These are phyloP conservation scores for Oreotragus oreotragus DNA, from an alignment of 2,113 vertebrate species.

Conservation along the genomic window DNA sequence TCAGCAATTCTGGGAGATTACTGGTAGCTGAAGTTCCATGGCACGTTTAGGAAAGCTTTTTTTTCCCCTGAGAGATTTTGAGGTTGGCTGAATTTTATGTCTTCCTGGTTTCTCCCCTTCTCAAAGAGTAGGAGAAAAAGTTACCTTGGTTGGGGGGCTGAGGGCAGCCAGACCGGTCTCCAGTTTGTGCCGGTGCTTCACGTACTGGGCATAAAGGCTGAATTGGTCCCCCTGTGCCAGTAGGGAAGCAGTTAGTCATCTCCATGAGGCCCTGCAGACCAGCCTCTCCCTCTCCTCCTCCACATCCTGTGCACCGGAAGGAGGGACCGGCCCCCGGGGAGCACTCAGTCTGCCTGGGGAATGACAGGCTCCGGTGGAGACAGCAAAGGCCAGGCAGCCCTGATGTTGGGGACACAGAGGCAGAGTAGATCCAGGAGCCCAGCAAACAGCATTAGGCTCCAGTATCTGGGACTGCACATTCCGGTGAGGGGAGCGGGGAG, in stretches of 20 bases:
- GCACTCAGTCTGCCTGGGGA: neutral
- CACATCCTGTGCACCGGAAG: neutral
- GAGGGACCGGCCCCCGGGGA: neutral
- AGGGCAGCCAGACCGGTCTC: conserved; percentile 82
- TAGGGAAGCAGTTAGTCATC: neutral
- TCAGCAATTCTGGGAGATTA: neutral
- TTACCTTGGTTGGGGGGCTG: conserved; percentile 86
- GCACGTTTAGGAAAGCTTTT: neutral
- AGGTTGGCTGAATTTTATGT: neutral
- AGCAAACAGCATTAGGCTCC: neutral
- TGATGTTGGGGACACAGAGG: neutral
- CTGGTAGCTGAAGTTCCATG: neutral
- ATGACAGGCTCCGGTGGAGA: neutral
- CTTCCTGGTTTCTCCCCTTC: neutral
- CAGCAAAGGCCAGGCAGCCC: neutral
- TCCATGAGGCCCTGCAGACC: neutral
- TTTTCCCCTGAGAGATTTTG: neutral
- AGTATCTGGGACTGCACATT: neutral
- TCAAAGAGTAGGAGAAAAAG: neutral
- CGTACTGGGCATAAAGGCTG: conserved; percentile 88
- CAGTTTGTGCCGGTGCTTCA: conserved; percentile 85
- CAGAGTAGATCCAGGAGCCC: neutral
- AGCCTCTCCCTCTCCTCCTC: neutral
- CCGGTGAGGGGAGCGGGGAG: neutral
- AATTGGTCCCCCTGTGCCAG: conserved; percentile 86